A percentile compares a stretch with the other conserved stretches of the same genome.
Evolutionary conservation across 2,888 invertebrate species (phyloP).

Genomic region (Agriopis leucophaearia): DNA sequence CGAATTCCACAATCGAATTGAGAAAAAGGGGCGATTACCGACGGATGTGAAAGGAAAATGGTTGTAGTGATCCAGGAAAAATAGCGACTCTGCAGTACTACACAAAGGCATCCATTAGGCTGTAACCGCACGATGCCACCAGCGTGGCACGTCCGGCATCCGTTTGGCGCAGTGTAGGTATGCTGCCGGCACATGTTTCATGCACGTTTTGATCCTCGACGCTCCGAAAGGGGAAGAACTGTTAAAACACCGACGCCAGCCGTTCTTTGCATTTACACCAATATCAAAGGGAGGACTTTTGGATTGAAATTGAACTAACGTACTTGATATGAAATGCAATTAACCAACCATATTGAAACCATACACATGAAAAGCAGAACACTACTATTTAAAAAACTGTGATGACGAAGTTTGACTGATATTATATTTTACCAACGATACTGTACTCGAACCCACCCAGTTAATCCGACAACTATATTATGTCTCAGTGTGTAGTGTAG

Average conservation of each 20-base stretch:
- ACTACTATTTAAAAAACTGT: background rate
- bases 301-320: background rate
- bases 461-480: background rate
- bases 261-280: background rate
- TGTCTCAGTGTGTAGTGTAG: background rate
- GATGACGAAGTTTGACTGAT: no score
- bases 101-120: conserved; percentile 36
- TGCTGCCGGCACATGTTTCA: conserved; percentile 31
- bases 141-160: conserved; percentile 29
- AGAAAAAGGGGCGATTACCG: conserved; percentile 45
- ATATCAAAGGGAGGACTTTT: background rate
- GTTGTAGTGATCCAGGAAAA: conserved; percentile 25
- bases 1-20: conserved; percentile 49
- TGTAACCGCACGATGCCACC: conserved; percentile 28
- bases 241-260: conserved; percentile 2
- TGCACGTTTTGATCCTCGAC: conserved; percentile 27
- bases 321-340: background rate
- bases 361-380: no score
- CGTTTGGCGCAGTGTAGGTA: conserved; percentile 30
- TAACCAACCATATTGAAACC: no score
- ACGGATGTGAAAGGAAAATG: conserved; percentile 46
- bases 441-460: background rate
- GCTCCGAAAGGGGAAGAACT: conserved; percentile 3
- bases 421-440: background rate
- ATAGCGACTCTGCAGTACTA: conserved; percentile 25